Conservation (phyloP, 2,113 vertebrate species). For the Saimiri boliviensis region DNA sequence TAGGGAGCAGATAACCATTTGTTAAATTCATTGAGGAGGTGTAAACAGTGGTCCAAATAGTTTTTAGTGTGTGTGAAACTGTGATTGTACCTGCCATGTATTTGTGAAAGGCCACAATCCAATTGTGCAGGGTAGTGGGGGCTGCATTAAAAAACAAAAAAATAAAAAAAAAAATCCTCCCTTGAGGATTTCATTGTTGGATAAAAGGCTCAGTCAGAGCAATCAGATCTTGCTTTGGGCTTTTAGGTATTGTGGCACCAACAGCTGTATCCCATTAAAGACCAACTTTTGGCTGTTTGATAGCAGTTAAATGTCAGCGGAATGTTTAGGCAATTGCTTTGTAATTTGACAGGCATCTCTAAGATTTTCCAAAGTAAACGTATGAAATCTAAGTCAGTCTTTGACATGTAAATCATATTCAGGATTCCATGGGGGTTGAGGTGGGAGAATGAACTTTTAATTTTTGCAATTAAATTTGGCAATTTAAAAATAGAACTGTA, state of each 20-base stretch:
- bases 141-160: not conserved
- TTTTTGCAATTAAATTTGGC: constrained; percentile 54
- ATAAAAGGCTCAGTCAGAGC: not conserved
- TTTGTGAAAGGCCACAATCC: not conserved
- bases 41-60: not conserved
- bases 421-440: not conserved
- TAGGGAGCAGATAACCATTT: not conserved
- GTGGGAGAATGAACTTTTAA: constrained; percentile 31
- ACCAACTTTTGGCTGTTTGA: not conserved
- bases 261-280: constrained; percentile 41
- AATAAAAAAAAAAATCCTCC: not conserved
- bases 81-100: not conserved
- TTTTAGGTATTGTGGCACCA: not conserved
- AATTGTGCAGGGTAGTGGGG: not conserved
- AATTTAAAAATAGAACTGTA: constrained; percentile 49
- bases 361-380: constrained; percentile 60
- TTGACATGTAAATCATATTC: constrained; percentile 49
- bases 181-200: constrained; percentile 4
- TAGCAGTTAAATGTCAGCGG: constrained; percentile 53
- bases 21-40: not conserved
- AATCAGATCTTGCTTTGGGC: not conserved
- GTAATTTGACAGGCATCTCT: constrained; percentile 54
- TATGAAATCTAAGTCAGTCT: constrained; percentile 48
- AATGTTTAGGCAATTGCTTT: constrained; percentile 48
- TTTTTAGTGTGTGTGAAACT: not conserved